Evolutionary conservation across 2,888 invertebrate species (phyloP).

Genomic region (Orthosia gracilis): DNA sequence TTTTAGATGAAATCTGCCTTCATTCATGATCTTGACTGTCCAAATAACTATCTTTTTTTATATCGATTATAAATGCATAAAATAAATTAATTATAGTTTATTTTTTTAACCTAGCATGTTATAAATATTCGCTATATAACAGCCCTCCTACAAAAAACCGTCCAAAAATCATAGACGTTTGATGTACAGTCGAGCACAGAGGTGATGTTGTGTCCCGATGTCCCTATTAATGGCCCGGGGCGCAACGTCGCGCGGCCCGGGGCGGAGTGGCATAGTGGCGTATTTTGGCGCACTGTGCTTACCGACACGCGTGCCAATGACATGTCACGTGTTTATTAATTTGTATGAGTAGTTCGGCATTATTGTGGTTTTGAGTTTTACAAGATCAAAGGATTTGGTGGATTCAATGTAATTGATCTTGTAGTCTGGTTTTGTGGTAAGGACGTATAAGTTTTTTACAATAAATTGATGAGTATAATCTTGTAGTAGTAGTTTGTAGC

Average conservation of each 20-base stretch:
- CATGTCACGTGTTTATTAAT: conserved; percentile 64
- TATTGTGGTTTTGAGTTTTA: conserved; percentile 32
- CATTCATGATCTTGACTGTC: neutral
- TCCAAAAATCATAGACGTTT: conserved; percentile 41
- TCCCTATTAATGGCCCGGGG: conserved; percentile 49
- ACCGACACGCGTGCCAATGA: conserved; percentile 57
- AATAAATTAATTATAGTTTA: no score
- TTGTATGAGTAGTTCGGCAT: conserved; percentile 49
- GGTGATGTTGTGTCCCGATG: conserved; percentile 36
- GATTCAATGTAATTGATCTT: neutral
- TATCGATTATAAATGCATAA: no score
- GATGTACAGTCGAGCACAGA: conserved; percentile 48
- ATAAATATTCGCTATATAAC: neutral
- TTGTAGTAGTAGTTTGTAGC: neutral
- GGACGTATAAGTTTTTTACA: neutral
- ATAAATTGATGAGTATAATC: no score
- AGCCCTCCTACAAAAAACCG: conserved; percentile 1
- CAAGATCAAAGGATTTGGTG: conserved; percentile 44
- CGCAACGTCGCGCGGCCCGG: conserved; percentile 31
- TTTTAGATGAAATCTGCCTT: neutral
- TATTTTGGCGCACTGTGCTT: conserved; percentile 32
- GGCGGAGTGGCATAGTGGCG: conserved; percentile 18
- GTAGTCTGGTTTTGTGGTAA: neutral
- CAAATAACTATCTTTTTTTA: neutral
- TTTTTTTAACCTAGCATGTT: no score